Evolutionary conservation across 2,113 vertebrate genomes (phyloP), one percentile per base, ranked within the genome.

Genomic region (Larimichthys crocea): DNA sequence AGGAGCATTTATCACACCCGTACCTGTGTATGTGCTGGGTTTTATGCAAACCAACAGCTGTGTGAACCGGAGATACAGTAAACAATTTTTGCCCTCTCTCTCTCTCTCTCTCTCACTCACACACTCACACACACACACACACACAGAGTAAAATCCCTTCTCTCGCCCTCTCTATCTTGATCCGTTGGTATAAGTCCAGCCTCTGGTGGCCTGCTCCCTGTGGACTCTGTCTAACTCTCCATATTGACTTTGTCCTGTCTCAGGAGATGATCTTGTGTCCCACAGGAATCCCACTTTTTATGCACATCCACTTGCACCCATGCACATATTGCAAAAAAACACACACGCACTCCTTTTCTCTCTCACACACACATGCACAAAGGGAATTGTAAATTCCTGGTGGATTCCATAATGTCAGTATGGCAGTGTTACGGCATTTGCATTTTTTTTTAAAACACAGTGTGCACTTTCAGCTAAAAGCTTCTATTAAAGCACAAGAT

Each of bases 191-290:
- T 40, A 64, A 82, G 65, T 88, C 68, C 20, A 40, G 90, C 79
- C 86, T 82, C 86, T 88, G 74, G 86, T 85, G 88, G 86, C 79
- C 78, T 69, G 75, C 76, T 94, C 90, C 90, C 90, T n/a, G 52
- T 62, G 71, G 89, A 71, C 77, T 53, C 60, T 26, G 65, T 82
- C 68, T 76, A 85, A 89, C 86, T 86, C 81, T 78, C 62, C 85
- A 86, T 90, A 86, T 91, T 93, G 89, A 93, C 89, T 92, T 88
- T 89, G 88, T 90, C 89, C 84, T 69, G 77, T 83, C 89, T 88
- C 92, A 64, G 59, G 86, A 92, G 91, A 92, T 20, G 85, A 87
- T 87, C 66, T 60, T 0, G 46, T 84, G 73, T 92, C 92, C 86
- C 81, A 22, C 50, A 70, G 92, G 93, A 85, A 53, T 72, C 49